These are phyloP conservation scores for Poecilia gillii DNA, from an alignment of 2,797 vertebrate genomes.

Conservation along the genomic window DNA sequence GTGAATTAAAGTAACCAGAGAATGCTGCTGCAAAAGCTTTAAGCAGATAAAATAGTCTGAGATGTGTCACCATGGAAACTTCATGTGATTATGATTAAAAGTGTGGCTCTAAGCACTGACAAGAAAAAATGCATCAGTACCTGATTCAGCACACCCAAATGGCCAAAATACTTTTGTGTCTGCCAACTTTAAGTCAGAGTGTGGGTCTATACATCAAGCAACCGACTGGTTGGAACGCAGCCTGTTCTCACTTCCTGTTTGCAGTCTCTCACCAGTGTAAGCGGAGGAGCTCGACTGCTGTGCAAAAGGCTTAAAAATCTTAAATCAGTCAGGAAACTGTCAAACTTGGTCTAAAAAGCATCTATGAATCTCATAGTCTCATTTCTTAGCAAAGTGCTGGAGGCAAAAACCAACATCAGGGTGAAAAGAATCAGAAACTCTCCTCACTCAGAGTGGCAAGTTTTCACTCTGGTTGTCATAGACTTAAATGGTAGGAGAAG, in stretches of 20 bases:
- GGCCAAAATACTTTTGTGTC: not conserved
- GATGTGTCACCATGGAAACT: not conserved
- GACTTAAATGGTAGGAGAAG: not conserved
- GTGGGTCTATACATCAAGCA: not conserved
- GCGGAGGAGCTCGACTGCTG: not conserved
- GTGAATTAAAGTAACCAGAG: not conserved
- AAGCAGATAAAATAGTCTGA: not conserved
- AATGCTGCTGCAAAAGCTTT: not conserved
- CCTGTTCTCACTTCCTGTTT: not conserved
- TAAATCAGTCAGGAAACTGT: not conserved
- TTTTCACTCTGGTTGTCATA: not conserved
- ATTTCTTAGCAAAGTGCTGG: not conserved
- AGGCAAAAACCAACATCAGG: not conserved
- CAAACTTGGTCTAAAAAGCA: not conserved
- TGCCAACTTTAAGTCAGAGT: not conserved
- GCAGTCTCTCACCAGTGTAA: not conserved
- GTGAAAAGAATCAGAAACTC: not conserved
- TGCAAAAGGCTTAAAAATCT: not conserved
- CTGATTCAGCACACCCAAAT: not conserved
- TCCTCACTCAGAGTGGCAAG: not conserved
- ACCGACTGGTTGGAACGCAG: not conserved
- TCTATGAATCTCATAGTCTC: not conserved
- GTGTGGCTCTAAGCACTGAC: not conserved
- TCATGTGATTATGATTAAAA: not conserved
- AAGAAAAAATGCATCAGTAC: not conserved